Evolutionary conservation across 2,888 invertebrate species (phyloP).

Genomic region (Acanthopleura granulata): DNA sequence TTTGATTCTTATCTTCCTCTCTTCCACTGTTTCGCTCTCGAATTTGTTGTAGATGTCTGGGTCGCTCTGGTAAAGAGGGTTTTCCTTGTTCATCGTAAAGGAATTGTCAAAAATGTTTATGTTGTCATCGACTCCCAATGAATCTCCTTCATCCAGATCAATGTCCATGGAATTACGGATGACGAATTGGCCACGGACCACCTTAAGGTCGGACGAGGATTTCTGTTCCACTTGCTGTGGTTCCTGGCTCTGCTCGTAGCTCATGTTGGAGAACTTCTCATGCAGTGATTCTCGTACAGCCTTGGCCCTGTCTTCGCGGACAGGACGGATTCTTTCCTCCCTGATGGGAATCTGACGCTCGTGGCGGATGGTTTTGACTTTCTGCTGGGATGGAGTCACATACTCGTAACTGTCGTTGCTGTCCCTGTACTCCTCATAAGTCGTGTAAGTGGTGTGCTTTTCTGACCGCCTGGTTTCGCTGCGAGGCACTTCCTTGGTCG

Average conservation of each 20-base stretch:
- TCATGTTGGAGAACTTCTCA: constrained; percentile 16
- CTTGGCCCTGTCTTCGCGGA: neutral
- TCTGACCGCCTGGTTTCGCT: neutral
- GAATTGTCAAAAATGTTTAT: constrained; percentile 59
- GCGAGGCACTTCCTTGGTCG: constrained; percentile 9
- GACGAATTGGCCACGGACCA: constrained; percentile 56
- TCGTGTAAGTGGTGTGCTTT: neutral
- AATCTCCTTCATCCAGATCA: constrained; percentile 40
- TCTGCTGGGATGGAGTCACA: neutral
- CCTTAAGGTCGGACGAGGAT: constrained; percentile 41
- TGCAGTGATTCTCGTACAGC: neutral
- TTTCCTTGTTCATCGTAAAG: constrained; percentile 57
- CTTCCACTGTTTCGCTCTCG: constrained; percentile 25
- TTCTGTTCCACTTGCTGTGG: constrained; percentile 16
- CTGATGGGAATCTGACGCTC: neutral
- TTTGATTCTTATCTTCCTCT: neutral
- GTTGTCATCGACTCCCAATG: constrained; percentile 46
- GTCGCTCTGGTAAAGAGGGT: constrained; percentile 61
- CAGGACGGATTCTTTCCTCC: neutral
- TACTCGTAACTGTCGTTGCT: neutral
- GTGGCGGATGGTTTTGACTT: neutral
- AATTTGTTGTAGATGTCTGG: constrained; percentile 49
- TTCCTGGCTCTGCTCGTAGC: constrained; percentile 20
- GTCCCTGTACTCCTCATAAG: constrained; percentile 7
- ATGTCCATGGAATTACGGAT: constrained; percentile 57